Conservation (phyloP, 2,113 vertebrate species). For the Elachura formosa region DNA sequence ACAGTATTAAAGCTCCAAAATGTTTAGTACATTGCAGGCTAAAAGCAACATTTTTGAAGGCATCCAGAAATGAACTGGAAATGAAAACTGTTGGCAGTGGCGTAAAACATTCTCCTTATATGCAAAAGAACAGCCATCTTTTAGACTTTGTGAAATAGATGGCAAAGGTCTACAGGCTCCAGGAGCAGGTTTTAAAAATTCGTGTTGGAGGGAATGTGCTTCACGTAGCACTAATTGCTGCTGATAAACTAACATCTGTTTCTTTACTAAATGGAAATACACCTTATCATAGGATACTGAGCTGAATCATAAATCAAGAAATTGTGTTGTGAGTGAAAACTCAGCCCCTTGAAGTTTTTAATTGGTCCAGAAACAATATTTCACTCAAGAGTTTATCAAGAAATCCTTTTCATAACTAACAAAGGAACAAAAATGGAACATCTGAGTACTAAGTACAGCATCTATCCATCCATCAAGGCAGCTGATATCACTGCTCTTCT, state of each 20-base stretch:
- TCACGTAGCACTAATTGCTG: not conserved
- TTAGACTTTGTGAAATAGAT: not conserved
- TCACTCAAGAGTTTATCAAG: not conserved
- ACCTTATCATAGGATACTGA: not conserved
- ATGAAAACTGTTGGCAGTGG: not conserved
- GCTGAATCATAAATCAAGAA: not conserved
- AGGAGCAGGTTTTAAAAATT: not conserved
- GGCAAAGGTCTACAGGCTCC: not conserved
- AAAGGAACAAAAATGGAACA: not conserved
- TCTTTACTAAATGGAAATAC: not conserved
- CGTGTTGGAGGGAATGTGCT: not conserved
- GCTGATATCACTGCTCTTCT: not conserved
- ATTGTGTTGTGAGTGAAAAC: not conserved
- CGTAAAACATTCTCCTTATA: not conserved
- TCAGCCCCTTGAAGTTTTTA: not conserved
- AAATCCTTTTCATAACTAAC: not conserved
- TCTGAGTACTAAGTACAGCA: not conserved
- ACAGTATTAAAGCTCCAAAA: not conserved
- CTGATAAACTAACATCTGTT: not conserved
- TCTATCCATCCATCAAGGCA: not conserved
- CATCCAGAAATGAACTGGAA: not conserved
- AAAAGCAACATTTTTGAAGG: not conserved
- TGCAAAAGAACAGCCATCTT: not conserved
- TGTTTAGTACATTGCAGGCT: not conserved
- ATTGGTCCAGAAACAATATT: not conserved